Conservation (phyloP, 37 sponge, comb jelly and placozoan species). For the Eunapius fragilis region DNA sequence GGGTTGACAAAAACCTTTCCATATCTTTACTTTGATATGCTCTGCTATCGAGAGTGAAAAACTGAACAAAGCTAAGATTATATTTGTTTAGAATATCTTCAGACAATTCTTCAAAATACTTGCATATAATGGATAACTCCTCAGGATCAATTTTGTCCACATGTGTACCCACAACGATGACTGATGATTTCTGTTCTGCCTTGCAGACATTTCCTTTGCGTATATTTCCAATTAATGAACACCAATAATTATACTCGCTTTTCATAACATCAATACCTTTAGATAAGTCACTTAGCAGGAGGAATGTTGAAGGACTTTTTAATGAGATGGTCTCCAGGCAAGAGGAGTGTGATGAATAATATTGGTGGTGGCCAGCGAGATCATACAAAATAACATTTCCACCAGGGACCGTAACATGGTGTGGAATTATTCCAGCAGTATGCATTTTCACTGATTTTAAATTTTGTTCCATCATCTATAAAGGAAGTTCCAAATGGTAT, state of each 20-base stretch:
- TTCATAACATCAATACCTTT: constrained; percentile 16
- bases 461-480: too few relatives aligned
- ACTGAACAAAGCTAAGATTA: too few relatives aligned
- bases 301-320: constrained; percentile 7
- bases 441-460: too few relatives aligned
- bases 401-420: background rate
- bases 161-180: constrained; percentile 36
- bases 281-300: constrained; percentile 31
- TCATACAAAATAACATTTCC: constrained; percentile 20
- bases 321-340: constrained; percentile 8
- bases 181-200: background rate
- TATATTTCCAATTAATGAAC: background rate
- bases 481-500: too few relatives aligned
- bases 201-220: too few relatives aligned
- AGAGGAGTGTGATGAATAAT: constrained; percentile 22
- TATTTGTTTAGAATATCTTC: too few relatives aligned
- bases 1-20: too few relatives aligned
- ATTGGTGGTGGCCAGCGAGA: constrained; percentile 39
- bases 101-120: too few relatives aligned
- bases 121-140: too few relatives aligned
- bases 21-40: too few relatives aligned
- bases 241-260: constrained; percentile 14
- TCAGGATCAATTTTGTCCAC: background rate
- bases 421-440: constrained; percentile 46
- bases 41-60: too few relatives aligned